Conservation (phyloP, 2,113 vertebrate species). For the Tympanuchus pallidicinctus region DNA sequence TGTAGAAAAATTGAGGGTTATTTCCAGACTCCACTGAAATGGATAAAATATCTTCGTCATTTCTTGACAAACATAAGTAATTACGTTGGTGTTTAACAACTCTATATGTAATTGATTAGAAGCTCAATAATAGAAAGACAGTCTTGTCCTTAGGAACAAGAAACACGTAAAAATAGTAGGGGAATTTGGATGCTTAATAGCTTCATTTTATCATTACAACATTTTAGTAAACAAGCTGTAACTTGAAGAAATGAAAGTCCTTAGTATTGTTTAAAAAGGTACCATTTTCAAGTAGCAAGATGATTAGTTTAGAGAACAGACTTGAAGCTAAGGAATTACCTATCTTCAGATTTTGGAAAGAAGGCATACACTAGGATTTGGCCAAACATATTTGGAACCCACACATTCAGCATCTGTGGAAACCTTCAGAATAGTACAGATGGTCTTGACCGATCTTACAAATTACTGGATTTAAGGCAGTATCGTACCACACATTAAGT, state of each 20-base stretch:
- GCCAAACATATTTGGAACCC: background rate
- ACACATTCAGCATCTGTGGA: background rate
- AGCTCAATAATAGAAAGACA: background rate
- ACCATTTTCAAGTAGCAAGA: background rate
- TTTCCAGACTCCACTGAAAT: background rate
- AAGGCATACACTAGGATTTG: background rate
- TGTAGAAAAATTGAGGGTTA: background rate
- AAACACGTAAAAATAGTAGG: background rate
- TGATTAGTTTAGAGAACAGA: conserved; percentile 21
- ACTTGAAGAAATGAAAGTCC: background rate
- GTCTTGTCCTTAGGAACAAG: background rate
- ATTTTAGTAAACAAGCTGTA: background rate
- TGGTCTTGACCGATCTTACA: background rate
- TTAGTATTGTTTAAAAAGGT: background rate
- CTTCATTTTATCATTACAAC: background rate
- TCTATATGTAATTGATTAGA: background rate
- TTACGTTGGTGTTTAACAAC: background rate
- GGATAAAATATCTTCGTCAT: background rate
- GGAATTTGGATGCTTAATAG: background rate
- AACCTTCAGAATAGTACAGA: background rate
- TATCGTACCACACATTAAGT: background rate
- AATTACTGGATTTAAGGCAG: background rate
- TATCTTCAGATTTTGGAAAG: background rate
- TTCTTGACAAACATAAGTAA: background rate
- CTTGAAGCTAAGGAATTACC: background rate